Evolutionary conservation across 2,888 invertebrate genomes (phyloP).

Genomic region (Cepaea hortensis): DNA sequence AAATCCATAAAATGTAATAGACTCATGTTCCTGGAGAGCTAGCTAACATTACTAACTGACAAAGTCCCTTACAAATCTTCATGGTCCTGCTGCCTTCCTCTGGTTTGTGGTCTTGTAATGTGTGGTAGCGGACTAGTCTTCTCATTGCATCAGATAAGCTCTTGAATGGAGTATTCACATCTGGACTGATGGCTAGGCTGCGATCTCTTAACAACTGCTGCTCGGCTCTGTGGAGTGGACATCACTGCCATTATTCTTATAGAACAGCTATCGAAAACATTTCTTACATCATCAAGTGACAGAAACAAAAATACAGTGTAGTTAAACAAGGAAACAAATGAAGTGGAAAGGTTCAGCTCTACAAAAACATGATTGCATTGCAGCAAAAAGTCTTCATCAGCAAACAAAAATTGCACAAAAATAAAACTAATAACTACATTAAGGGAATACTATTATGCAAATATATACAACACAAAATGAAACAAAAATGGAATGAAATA

Average conservation of each 20-base stretch:
- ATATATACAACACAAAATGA: too few relatives aligned
- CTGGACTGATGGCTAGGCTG: constrained; percentile 28
- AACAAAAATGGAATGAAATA: too few relatives aligned
- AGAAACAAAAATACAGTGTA: not conserved
- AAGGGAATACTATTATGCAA: too few relatives aligned
- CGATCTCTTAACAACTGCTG: constrained; percentile 32
- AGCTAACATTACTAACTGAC: not conserved
- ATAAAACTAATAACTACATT: too few relatives aligned
- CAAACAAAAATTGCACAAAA: too few relatives aligned
- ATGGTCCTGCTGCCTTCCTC: constrained; percentile 36
- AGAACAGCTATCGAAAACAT: not conserved
- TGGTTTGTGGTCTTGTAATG: constrained; percentile 47
- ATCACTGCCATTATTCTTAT: not conserved
- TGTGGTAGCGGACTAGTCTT: constrained; percentile 44
- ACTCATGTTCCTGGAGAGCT: not conserved
- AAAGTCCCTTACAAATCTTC: constrained; percentile 36
- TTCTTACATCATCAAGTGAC: too few relatives aligned
- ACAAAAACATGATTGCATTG: too few relatives aligned
- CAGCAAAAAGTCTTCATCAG: too few relatives aligned
- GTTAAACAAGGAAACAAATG: too few relatives aligned
- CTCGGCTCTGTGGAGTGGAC: constrained; percentile 15
- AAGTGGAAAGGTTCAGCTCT: too few relatives aligned
- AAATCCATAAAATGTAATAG: too few relatives aligned
- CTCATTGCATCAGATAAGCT: constrained; percentile 49
- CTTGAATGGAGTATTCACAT: constrained; percentile 38